phyloP scores from a whole-genome alignment of 2,797 vertebrate genomes.

The Psittacula derbiana region DNA sequence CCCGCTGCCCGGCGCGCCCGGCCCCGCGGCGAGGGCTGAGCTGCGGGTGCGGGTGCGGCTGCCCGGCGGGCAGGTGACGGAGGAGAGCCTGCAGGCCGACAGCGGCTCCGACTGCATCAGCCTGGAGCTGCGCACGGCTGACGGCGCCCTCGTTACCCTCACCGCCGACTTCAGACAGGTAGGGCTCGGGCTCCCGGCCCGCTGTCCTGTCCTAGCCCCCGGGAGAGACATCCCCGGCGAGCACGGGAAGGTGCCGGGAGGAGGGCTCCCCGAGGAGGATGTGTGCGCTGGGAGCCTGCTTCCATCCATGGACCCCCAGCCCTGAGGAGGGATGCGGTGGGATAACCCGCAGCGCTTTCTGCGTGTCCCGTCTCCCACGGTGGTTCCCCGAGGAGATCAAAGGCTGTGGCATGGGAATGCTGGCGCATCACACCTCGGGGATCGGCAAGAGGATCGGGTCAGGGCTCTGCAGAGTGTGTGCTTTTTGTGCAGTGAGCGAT shows the following conservation, averaged over 20 bases:
- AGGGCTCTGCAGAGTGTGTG: fast-evolving
- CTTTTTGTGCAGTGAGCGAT: fast-evolving
- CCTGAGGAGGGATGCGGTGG: not conserved
- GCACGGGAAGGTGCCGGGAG: not conserved
- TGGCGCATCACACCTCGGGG: not conserved
- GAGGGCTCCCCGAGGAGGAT: not conserved
- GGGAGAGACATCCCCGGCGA: not conserved
- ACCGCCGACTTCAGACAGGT: constrained; percentile 94
- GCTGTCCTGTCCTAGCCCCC: not conserved
- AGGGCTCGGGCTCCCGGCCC: not conserved
- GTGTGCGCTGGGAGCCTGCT: fast-evolving
- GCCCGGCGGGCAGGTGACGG: constrained; percentile 88
- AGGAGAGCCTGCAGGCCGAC: constrained; percentile 93
- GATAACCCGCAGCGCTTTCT: fast-evolving
- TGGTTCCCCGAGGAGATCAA: fast-evolving
- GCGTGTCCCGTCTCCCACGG: not conserved
- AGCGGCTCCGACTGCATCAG: constrained; percentile 86
- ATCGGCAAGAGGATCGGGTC: not conserved
- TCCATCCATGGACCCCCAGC: not conserved
- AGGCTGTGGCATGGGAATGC: not conserved
- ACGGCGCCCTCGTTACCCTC: constrained; percentile 91
- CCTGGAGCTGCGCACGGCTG: constrained; percentile 89
- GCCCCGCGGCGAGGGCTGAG: constrained; percentile 74
- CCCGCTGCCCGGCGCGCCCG: not conserved
- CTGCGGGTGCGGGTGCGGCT: constrained; percentile 90